Conservation (phyloP, 2,888 invertebrate species). For the Rotaria sp. region DNA sequence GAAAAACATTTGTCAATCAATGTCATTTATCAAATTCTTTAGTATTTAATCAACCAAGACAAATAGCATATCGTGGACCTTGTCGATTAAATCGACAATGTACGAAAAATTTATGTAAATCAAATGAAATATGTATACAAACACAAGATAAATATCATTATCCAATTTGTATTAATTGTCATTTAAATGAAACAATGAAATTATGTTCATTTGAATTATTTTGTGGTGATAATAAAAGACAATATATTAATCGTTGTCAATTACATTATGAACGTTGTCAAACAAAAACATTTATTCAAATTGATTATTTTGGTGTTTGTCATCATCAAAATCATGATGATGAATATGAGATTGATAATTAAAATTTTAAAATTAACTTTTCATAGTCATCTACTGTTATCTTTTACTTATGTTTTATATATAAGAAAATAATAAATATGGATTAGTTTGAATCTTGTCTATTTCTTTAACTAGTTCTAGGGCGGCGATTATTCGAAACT, state of each 20-base stretch:
- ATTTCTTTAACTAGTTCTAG: too few relatives aligned
- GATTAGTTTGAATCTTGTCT: too few relatives aligned
- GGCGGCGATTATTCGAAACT: too few relatives aligned
- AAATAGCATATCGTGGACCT: not conserved
- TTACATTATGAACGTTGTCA: slow-evolving; percentile 5
- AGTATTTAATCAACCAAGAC: not conserved
- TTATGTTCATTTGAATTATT: not conserved
- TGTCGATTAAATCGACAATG: not conserved
- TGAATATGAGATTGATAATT: not conserved
- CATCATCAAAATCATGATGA: not conserved
- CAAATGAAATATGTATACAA: not conserved
- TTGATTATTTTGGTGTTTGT: slow-evolving; percentile 1
- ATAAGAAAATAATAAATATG: too few relatives aligned
- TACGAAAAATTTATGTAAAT: not conserved
- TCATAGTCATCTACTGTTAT: too few relatives aligned
- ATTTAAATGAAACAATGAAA: not conserved
- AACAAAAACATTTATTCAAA: not conserved
- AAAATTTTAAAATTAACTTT: not conserved
- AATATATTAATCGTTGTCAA: slow-evolving; percentile 11
- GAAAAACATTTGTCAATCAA: slow-evolving; percentile 13
- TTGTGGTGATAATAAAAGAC: slow-evolving; percentile 16
- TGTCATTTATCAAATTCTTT: not conserved
- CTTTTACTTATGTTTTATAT: too few relatives aligned
- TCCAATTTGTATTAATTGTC: slow-evolving; percentile 13
- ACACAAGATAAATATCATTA: slow-evolving; percentile 20